Evolutionary conservation across 2,113 vertebrate genomes (phyloP).

Genomic region (Colaptes auratus): DNA sequence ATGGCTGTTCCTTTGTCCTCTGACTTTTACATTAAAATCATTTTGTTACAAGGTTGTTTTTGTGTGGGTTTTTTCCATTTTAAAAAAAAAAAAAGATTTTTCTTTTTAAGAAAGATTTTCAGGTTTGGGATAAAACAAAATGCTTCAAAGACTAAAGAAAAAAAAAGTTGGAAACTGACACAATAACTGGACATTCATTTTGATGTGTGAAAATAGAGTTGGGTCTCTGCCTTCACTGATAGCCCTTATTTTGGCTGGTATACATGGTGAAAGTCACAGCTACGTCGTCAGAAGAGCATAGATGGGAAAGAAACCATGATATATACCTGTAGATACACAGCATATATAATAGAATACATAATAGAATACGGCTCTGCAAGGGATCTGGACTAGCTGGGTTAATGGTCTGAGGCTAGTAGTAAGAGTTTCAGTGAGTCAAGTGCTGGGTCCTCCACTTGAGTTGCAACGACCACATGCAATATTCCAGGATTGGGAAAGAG

Average conservation of each 20-base stretch:
- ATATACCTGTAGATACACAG: background rate
- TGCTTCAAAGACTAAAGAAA: background rate
- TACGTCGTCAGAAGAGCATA: background rate
- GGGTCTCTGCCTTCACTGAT: background rate
- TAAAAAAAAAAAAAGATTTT: too few species aligned
- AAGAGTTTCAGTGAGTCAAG: background rate
- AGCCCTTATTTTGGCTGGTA: background rate
- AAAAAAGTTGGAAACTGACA: background rate
- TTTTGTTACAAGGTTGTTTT: too few species aligned
- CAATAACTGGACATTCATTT: background rate
- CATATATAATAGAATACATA: rapidly evolving
- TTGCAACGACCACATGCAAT: too few species aligned
- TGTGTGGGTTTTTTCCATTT: too few species aligned
- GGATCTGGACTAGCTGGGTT: background rate
- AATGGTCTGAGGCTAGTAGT: background rate
- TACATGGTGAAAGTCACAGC: background rate
- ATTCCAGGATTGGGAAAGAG: too few species aligned
- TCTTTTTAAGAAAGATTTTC: background rate
- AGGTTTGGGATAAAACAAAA: background rate
- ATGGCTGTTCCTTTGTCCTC: background rate
- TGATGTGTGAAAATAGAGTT: background rate
- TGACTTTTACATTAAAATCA: too few species aligned
- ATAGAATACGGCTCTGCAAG: background rate
- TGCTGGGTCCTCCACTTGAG: background rate
- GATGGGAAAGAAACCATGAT: background rate